These are phyloP conservation scores for Aphelenchoides besseyi DNA, from an alignment of 1,140 invertebrate species.

Conservation along the genomic window DNA sequence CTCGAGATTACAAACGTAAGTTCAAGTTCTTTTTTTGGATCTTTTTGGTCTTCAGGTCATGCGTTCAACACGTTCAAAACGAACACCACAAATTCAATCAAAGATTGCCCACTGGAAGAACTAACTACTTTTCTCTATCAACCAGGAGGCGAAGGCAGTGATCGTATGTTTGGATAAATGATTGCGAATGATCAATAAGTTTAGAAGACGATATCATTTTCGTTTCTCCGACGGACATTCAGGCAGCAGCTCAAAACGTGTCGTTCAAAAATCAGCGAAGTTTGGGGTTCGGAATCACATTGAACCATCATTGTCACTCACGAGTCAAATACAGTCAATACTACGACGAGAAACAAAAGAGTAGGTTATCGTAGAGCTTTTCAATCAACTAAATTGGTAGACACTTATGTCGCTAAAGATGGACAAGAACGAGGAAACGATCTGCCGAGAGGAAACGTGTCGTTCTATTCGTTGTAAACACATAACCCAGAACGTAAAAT, in stretches of 20 bases:
- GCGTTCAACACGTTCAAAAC: conserved; percentile 2
- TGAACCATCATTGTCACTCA: not conserved
- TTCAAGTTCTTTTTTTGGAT: no score
- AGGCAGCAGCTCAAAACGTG: not conserved
- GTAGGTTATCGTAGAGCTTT: no score
- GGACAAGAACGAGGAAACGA: no score
- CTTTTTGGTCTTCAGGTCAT: not conserved
- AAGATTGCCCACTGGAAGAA: not conserved
- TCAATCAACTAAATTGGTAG: no score
- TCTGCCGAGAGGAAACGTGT: not conserved
- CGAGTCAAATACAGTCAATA: not conserved
- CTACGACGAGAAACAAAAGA: not conserved
- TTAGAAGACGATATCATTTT: not conserved
- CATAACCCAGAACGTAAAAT: not conserved
- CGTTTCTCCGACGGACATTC: not conserved
- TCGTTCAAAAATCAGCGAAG: not conserved
- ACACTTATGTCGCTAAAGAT: no score
- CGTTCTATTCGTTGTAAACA: not conserved
- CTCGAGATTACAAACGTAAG: no score
- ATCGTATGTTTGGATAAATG: no score
- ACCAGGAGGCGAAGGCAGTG: no score
- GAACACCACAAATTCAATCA: not conserved
- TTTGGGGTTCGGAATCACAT: not conserved
- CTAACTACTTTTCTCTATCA: not conserved
- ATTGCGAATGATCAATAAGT: not conserved